Base-by-base conservation (phyloP, 2,888 invertebrate genomes). In the Linnaemya vulpina region DNA sequence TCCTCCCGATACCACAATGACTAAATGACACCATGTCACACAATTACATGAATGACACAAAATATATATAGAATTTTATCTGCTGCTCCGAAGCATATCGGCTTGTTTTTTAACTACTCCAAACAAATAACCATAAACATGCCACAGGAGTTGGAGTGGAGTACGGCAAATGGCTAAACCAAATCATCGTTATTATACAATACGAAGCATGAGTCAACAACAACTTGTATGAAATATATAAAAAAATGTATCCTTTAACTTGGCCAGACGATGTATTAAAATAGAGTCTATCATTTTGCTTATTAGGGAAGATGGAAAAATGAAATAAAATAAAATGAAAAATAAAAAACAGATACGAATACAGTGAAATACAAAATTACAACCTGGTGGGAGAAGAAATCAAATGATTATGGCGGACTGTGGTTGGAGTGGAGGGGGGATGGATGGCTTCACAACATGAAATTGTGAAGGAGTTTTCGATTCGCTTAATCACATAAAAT, bases 381-480 rank as follows among this genome's bases (percentile, higher is more conserved):
- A 74, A 74, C 17, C 51, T 60, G 79, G 25, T 35, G 43, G 11
- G 35, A 76, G 75, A 46, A 65, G 71, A 82, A 79, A 85, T 85
- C 75, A 82, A 76, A 82, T 65, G 13, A 58, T 40, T 53, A 58
- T 51, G 38, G 67, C 20, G 51, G 30, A 7, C 7, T 30, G 8
- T 3, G 65, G 38, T 25, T 55, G 63, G 17, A 46, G 58, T 7
- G 4, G 30, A 5, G 30, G 68, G 58, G 11, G 4, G n/a, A n/a
- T n/a, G n/a, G n/a, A n/a, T n/a, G n/a, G n/a, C n/a, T n/a, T n/a
- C 20, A 71, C 20, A 10, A 63, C 22, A 51, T 43, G 8, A 78
- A 82, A 85, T 85, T 85, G 82, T 73, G 75, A 85, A 85, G 85
- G 85, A 85, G 85, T 85, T 85, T 63, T 51, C 35, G 38, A 49